phyloP scores from a whole-genome alignment of 2,888 invertebrate species.

The Ophion ventricosus region DNA sequence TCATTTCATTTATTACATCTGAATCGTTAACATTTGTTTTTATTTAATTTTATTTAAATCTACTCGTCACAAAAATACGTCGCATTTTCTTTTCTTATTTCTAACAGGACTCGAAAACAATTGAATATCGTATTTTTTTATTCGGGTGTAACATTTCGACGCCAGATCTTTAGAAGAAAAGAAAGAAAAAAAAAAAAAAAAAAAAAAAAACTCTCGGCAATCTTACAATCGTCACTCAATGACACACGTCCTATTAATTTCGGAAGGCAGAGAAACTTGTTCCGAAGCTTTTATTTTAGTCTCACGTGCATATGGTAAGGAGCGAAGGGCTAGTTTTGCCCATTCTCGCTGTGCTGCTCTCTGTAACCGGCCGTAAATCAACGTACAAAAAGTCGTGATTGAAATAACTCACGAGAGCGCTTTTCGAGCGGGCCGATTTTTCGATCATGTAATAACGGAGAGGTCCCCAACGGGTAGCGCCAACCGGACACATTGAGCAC shows the following conservation, averaged over 20 bases:
- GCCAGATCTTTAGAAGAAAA: too few relatives aligned
- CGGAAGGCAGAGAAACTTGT: neutral
- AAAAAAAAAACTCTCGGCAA: too few relatives aligned
- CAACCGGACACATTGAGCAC: slow-evolving; percentile 63
- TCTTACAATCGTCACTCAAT: too few relatives aligned
- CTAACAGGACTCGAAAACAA: too few relatives aligned
- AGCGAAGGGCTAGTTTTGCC: slow-evolving; percentile 8
- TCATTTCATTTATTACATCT: too few relatives aligned
- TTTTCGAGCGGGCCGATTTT: slow-evolving; percentile 60
- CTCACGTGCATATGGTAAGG: slow-evolving; percentile 43
- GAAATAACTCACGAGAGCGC: slow-evolving; percentile 72
- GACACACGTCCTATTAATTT: neutral
- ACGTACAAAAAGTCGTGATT: slow-evolving; percentile 67
- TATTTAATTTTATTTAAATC: too few relatives aligned
- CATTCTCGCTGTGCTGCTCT: slow-evolving; percentile 36
- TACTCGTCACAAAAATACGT: too few relatives aligned
- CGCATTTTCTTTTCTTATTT: too few relatives aligned
- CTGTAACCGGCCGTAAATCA: slow-evolving; percentile 45
- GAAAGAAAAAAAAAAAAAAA: too few relatives aligned
- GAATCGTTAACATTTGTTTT: too few relatives aligned
- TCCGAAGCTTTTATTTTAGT: neutral
- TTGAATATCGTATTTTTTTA: too few relatives aligned
- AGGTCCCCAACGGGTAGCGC: slow-evolving; percentile 69
- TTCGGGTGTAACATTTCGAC: too few relatives aligned
- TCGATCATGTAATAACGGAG: slow-evolving; percentile 71